phyloP scores from a whole-genome alignment of 1,140 invertebrate genomes.

The Thereuonema tuberculata region DNA sequence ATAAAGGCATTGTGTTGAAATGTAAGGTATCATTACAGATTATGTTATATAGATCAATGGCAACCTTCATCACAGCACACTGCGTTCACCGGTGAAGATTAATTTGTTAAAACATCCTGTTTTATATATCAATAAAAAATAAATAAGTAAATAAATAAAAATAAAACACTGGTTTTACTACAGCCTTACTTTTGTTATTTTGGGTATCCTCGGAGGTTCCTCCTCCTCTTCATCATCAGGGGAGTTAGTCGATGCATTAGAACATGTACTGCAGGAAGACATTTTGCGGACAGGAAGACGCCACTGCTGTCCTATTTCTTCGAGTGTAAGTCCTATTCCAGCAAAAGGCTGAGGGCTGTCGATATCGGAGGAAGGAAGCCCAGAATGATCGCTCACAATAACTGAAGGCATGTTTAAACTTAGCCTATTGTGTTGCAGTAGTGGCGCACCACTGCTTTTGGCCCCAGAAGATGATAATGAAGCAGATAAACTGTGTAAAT shows the following conservation, averaged over 20 bases:
- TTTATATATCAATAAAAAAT: too few species aligned
- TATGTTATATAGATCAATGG: too few species aligned
- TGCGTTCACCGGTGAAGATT: too few species aligned
- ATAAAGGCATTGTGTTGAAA: too few species aligned
- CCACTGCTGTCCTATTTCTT: not conserved
- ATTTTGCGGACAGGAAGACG: not conserved
- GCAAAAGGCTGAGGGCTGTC: not conserved
- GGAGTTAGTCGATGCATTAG: not conserved
- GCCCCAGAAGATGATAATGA: not conserved
- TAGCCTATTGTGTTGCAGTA: not conserved
- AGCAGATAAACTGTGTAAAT: not conserved
- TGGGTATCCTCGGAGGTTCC: not conserved
- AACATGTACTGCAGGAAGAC: not conserved
- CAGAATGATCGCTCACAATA: not conserved
- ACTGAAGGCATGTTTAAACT: not conserved
- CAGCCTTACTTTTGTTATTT: not conserved
- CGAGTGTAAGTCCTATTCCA: not conserved
- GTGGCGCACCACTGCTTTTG: not conserved
- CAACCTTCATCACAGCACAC: too few species aligned
- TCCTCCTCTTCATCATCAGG: not conserved
- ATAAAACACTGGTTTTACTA: not conserved
- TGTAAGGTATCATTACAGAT: too few species aligned
- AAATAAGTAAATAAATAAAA: too few species aligned
- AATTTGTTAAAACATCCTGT: not conserved
- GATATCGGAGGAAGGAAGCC: not conserved